Evolutionary conservation across 2,888 invertebrate species (phyloP).

Genomic region (Trilocha varians): DNA sequence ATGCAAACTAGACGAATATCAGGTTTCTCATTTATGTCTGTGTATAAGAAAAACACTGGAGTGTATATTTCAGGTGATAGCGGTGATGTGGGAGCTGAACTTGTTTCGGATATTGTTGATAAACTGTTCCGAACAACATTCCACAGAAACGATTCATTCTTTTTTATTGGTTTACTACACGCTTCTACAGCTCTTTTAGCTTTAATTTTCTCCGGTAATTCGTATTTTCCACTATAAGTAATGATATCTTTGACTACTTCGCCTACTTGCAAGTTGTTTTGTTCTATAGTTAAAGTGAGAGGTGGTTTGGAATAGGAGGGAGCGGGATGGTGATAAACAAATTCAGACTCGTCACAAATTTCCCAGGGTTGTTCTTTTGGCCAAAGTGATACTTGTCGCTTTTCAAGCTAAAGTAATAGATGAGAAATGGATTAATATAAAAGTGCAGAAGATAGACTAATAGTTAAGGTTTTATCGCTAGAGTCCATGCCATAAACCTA

Average conservation of each 20-base stretch:
- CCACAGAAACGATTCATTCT: constrained; percentile 55
- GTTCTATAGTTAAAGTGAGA: constrained; percentile 15
- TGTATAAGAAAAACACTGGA: constrained; percentile 58
- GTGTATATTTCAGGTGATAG: constrained; percentile 51
- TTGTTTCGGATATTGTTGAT: constrained; percentile 52
- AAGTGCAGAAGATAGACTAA: neutral
- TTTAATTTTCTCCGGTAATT: constrained; percentile 42
- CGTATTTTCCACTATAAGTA: constrained; percentile 33
- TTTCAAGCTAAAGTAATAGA: constrained; percentile 61
- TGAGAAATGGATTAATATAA: constrained; percentile 23
- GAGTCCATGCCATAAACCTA: too few relatives aligned
- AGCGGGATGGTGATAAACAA: constrained; percentile 38
- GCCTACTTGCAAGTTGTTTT: constrained; percentile 28
- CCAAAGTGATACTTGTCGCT: constrained; percentile 48
- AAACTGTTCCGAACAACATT: constrained; percentile 34
- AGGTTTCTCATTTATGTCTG: constrained; percentile 29
- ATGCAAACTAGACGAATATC: constrained; percentile 43
- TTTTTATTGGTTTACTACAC: constrained; percentile 21
- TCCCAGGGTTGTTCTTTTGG: constrained; percentile 52
- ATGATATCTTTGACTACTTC: constrained; percentile 49
- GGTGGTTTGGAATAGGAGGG: constrained; percentile 19
- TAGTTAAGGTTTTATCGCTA: too few relatives aligned
- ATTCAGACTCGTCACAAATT: constrained; percentile 48
- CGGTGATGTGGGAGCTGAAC: constrained; percentile 29
- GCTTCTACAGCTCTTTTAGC: constrained; percentile 31